Percentiles rank a stretch among this genome's conserved stretches.
Conservation (phyloP, 2,888 invertebrate species). For the Eremobia ochroleuca region DNA sequence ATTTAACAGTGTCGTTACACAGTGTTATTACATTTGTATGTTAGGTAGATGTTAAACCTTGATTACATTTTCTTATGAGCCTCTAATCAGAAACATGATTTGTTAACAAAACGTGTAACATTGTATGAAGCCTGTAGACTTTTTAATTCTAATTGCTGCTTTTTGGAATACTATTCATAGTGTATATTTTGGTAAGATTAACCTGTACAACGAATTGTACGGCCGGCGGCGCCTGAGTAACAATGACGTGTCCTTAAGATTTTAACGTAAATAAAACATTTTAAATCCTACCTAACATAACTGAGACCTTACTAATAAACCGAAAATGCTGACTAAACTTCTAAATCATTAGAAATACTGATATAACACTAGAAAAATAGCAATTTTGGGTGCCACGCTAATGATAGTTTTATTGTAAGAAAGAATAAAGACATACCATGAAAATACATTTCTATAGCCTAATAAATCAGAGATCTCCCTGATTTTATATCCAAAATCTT, state of each 20-base stretch:
- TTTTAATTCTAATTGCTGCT: not conserved
- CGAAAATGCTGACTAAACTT: not conserved
- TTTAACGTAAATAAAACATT: constrained; percentile 22
- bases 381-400: constrained; percentile 55
- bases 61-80: not conserved
- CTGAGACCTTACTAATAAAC: not conserved
- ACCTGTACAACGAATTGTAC: constrained; percentile 58
- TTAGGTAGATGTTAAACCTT: not conserved
- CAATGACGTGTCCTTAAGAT: constrained; percentile 82
- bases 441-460: constrained; percentile 74
- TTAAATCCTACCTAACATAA: not conserved
- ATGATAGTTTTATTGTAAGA: constrained; percentile 38
- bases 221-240: constrained; percentile 67
- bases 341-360: not conserved
- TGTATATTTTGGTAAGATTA: constrained; percentile 36
- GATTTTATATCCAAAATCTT: constrained; percentile 57
- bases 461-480: constrained; percentile 63
- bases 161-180: not conserved
- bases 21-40: constrained; percentile 5
- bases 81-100: constrained; percentile 6
- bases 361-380: constrained; percentile 9
- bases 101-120: not conserved
- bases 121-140: not conserved
- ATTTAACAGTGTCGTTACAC: constrained; percentile 20
- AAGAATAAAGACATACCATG: constrained; percentile 74